phyloP scores from a whole-genome alignment of 1,140 invertebrate genomes.

The Danaus plexippus region DNA sequence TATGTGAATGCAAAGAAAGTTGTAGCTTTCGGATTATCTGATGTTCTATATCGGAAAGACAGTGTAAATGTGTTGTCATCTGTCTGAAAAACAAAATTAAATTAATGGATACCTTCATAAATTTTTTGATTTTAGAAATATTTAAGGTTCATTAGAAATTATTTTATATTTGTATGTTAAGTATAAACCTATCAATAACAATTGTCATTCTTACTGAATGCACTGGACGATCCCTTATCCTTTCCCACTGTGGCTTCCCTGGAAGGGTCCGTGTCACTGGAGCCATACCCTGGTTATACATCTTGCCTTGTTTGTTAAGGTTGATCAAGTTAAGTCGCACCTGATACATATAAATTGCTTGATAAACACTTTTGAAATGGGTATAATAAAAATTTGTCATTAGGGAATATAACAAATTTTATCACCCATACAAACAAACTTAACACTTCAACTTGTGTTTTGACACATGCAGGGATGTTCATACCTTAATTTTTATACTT shows the following conservation, averaged over 20 bases:
- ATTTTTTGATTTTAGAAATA: constrained; percentile 1
- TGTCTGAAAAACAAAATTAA: constrained; percentile 69
- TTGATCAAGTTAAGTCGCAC: constrained; percentile 90
- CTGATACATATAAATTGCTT: constrained; percentile 23
- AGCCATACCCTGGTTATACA: constrained; percentile 92
- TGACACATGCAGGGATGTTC: no score
- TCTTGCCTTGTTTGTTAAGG: constrained; percentile 90
- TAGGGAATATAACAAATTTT: no score
- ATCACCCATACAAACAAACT: no score
- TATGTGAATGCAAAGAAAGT: constrained; percentile 95
- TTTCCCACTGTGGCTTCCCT: constrained; percentile 83
- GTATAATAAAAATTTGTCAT: no score
- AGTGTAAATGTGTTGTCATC: constrained; percentile 83
- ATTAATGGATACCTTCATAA: constrained; percentile 3
- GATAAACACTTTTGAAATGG: no score
- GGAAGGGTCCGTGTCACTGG: constrained; percentile 83
- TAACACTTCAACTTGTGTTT: no score
- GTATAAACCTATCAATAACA: constrained; percentile 1
- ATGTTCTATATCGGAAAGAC: constrained; percentile 83
- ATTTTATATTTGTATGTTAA: constrained; percentile 2
- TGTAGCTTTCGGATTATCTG: constrained; percentile 80
- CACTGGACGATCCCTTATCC: constrained; percentile 81
- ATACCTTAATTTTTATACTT: no score
- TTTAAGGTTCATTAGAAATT: constrained; percentile 2
- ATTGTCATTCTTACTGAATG: constrained; percentile 42